Conservation (phyloP, 2,888 invertebrate species). For the Ennomos fuscantarius region DNA sequence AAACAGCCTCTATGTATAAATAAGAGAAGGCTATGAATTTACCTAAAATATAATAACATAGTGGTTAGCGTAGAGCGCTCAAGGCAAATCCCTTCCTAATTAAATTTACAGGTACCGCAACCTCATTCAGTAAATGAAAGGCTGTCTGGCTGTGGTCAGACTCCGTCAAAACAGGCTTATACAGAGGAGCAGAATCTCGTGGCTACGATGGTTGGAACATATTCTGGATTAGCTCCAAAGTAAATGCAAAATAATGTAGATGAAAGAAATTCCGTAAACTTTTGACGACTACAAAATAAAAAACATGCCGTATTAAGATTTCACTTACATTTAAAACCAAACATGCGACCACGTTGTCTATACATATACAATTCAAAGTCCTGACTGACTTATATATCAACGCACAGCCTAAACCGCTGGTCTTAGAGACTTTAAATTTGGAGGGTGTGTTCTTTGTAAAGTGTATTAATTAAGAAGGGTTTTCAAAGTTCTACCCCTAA, state of each 20-base stretch:
- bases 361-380: too few species aligned
- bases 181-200: background rate
- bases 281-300: too few species aligned
- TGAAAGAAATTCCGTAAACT: too few species aligned
- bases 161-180: slow-evolving; percentile 20
- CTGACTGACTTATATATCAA: too few species aligned
- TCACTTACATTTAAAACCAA: slow-evolving; percentile 6
- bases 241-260: too few species aligned
- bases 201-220: background rate
- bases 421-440: too few species aligned
- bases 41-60: slow-evolving; percentile 6
- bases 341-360: slow-evolving; percentile 14
- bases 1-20: too few species aligned
- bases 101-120: slow-evolving; percentile 29
- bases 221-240: slow-evolving; percentile 5
- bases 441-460: too few species aligned
- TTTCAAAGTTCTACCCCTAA: too few species aligned
- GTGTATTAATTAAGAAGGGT: too few species aligned
- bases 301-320: too few species aligned
- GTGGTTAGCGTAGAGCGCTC: slow-evolving; percentile 11
- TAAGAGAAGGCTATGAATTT: background rate
- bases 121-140: slow-evolving; percentile 29
- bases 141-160: slow-evolving; percentile 28
- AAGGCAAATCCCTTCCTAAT: slow-evolving; percentile 19
- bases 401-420: too few species aligned